phyloP scores from a whole-genome alignment of 2,888 invertebrate genomes.

The Bugula neritina region DNA sequence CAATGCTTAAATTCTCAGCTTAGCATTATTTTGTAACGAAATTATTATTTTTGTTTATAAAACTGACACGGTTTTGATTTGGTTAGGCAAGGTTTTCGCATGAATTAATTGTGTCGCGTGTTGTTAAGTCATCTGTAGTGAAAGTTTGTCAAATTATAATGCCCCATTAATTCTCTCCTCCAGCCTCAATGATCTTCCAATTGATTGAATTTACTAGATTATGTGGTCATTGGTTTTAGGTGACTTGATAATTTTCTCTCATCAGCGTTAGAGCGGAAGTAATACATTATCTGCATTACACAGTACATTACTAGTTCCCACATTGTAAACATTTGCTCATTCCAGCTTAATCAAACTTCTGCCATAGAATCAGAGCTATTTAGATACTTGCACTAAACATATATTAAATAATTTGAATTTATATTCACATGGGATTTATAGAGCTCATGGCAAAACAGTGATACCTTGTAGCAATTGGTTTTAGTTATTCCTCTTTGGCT shows the following conservation, averaged over 20 bases:
- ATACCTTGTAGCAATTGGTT: background rate
- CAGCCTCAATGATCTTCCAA: background rate
- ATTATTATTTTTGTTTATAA: background rate
- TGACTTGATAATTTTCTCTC: background rate
- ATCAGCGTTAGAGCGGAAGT: slow-evolving; percentile 1
- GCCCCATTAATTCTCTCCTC: slow-evolving; percentile 15
- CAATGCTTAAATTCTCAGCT: background rate
- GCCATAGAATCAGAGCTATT: too few relatives aligned
- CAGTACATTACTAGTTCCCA: too few relatives aligned
- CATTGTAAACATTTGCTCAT: too few relatives aligned
- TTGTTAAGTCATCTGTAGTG: slow-evolving; percentile 1
- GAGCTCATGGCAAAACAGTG: background rate
- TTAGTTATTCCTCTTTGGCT: background rate
- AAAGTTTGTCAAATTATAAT: background rate
- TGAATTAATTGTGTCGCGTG: slow-evolving; percentile 13
- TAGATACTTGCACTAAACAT: too few relatives aligned
- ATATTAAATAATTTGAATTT: too few relatives aligned
- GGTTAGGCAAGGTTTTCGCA: background rate
- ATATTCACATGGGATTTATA: background rate
- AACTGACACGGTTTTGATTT: background rate
- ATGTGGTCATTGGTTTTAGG: background rate
- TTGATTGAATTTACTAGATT: slow-evolving; percentile 19
- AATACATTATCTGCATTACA: too few relatives aligned
- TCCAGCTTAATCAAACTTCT: too few relatives aligned
- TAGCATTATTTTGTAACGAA: background rate